phyloP scores from a whole-genome alignment of 2,888 invertebrate species.

The Eupithecia insigniata region DNA sequence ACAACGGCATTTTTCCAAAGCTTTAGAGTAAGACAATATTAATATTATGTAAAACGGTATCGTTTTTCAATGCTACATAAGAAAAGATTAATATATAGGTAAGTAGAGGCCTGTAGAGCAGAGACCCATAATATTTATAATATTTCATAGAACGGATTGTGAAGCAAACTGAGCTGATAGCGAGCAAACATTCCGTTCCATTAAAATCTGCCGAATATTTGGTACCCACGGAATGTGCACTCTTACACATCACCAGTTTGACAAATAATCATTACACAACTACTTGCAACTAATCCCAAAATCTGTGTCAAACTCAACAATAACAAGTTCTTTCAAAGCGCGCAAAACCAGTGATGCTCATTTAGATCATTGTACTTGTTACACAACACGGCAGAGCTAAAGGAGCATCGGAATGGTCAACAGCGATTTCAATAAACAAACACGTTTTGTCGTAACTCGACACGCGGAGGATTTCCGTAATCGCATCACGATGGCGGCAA shows the following conservation, averaged over 20 bases:
- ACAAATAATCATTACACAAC: neutral
- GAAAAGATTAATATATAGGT: neutral
- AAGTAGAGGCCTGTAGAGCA: neutral
- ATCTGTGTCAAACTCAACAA: constrained; percentile 6
- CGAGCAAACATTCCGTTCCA: neutral
- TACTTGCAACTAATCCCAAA: constrained; percentile 4
- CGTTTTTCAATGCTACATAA: no score
- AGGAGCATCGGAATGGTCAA: constrained; percentile 40
- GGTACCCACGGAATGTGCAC: no score
- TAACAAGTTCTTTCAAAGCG: neutral
- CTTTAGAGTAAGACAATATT: neutral
- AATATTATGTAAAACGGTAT: neutral
- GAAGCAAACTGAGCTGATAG: neutral
- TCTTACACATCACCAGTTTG: neutral
- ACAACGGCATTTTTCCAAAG: no score
- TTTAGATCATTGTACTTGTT: neutral
- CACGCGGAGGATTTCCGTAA: constrained; percentile 50
- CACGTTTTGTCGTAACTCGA: constrained; percentile 48
- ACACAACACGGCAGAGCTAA: constrained; percentile 12
- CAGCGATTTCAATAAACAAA: constrained; percentile 44
- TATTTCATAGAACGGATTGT: neutral
- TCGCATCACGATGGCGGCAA: constrained; percentile 50
- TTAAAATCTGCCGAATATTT: neutral
- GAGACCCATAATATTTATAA: neutral
- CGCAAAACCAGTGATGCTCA: constrained; percentile 1